Evolutionary conservation across 1,140 invertebrate genomes (phyloP), one percentile per base, ranked within the genome.

Genomic region (Penaeus vannamei): DNA sequence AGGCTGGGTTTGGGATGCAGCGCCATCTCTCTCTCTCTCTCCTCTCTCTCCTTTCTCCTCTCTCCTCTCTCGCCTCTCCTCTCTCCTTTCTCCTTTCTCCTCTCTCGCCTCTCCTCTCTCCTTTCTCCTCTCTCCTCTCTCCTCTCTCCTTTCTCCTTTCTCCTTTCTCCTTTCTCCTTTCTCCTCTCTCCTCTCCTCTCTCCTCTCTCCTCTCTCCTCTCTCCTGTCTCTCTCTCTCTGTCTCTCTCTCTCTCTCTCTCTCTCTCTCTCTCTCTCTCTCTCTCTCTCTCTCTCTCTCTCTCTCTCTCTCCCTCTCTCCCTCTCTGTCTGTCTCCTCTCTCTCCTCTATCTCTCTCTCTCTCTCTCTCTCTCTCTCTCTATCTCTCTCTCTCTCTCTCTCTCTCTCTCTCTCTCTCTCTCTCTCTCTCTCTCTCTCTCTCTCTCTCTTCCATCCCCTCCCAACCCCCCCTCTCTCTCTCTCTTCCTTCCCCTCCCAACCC

Each of bases 291-390:
- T 69, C 66, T 69, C 66, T 69, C 66, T 69, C 66, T 69, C 66
- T 69, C 66, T 69, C 66, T 69, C 66, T 69, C 66, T 69, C 66
- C 29, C 66, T 69, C 66, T 69, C 66, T 69, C 66, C 29, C 66
- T 69, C 66, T 69, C 14, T 69, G 10, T 69, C 66, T 22, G 23
- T 69, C 22, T 69, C 22, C 2, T n/a, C 42, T 46, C 42, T 46
- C 42, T 46, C 42, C 10, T n/a, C 12, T 8, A 69, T 69, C 29
- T 0, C n/a, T 26, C 14, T 0, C 14, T 0, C 66, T 69, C 66
- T 69, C 66, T 69, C 66, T 69, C 66, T 69, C 66, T 69, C 66
- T 69, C 66, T 69, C 66, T 69, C 66, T 69, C 66, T 69, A 23
- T 69, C 66, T 69, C 66, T 69, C 66, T 69, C 66, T 69, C 66